Evolutionary conservation across 2,888 invertebrate genomes (phyloP).

Genomic region (Eupithecia vulgata): DNA sequence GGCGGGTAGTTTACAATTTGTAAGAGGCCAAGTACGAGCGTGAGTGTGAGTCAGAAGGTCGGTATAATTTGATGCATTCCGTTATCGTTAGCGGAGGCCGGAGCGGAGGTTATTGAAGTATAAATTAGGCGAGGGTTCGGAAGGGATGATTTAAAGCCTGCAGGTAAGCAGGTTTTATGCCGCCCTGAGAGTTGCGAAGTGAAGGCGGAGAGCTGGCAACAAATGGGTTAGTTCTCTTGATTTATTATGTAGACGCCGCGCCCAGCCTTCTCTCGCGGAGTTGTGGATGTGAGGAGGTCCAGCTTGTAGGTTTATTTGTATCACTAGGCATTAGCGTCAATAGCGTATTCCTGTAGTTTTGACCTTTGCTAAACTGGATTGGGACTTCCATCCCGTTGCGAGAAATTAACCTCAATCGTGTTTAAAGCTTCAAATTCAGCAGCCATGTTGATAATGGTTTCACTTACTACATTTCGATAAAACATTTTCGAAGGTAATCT

Average conservation of each 20-base stretch:
- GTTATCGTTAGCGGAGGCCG: slow-evolving; percentile 25
- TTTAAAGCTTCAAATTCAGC: background rate
- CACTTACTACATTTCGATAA: background rate
- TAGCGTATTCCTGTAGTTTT: background rate
- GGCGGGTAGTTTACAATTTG: slow-evolving; percentile 20
- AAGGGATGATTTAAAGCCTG: slow-evolving; percentile 32
- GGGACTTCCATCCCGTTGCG: background rate
- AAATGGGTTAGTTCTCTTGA: slow-evolving; percentile 27
- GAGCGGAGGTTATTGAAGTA: slow-evolving; percentile 32
- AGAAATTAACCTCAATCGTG: background rate
- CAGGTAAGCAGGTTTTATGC: slow-evolving; percentile 28
- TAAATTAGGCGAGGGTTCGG: slow-evolving; percentile 37
- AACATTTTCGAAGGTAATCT: background rate
- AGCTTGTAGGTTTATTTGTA: background rate
- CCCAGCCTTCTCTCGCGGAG: background rate
- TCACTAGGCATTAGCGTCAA: background rate
- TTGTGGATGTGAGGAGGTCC: background rate
- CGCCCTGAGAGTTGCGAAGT: slow-evolving; percentile 23
- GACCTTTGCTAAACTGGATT: background rate
- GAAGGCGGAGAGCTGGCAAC: slow-evolving; percentile 21
- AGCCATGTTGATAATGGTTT: too few relatives aligned
- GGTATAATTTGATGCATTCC: slow-evolving; percentile 34
- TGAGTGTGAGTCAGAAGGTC: slow-evolving; percentile 20
- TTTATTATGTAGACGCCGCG: slow-evolving; percentile 15
- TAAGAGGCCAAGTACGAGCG: slow-evolving; percentile 12